Base-by-base conservation (phyloP, 2,888 invertebrate species). In the Apantesis nais region DNA sequence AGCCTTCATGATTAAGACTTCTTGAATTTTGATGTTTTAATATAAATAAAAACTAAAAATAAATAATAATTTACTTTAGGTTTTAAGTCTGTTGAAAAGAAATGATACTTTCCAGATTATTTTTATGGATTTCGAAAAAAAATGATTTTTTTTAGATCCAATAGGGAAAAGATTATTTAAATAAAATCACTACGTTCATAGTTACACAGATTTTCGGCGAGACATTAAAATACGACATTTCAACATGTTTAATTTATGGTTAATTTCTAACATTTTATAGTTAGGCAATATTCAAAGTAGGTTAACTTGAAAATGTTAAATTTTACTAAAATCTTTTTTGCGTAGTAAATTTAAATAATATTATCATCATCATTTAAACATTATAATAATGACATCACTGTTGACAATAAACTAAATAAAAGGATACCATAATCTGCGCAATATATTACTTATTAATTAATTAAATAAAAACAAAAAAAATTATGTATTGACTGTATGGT, bases 231-330 rank as follows among this genome's bases (percentile, higher is more conserved):
- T 55, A 55, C 25, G 7, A 14, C 25, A 55, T 55, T 55, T 25
- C 25, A 55, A 55, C n/a, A 55, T 55, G 14, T 11, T 11, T 25
- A 25, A 55, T 25, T 55, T 55, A 55, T 55, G 14, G 55, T 55
- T 55, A 55, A 55, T 55, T n/a, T 25, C 55, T 55, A 55, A 55
- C 34, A 61, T 62, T 69, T 72, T 29, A 12, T 14, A 55, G 25
- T 55, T 25, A 55, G 12, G n/a, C 55, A 55, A 29, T 55, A 29
- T 29, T 55, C 25, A 25, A 55, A 55, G 55, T 63, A 52, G 55
- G 69, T 64, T 62, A 55, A 55, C 25, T 55, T 25, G 9, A 55
- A 55, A 55, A 55, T 55, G 55, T 55, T 25, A 55, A 55, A 25
- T 55, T n/a, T 55, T 55, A 25, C 14, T 55, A 11, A 7, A 22